These are phyloP conservation scores for Diorhabda sublineata DNA, from an alignment of 1,140 invertebrate species.

Conservation along the genomic window DNA sequence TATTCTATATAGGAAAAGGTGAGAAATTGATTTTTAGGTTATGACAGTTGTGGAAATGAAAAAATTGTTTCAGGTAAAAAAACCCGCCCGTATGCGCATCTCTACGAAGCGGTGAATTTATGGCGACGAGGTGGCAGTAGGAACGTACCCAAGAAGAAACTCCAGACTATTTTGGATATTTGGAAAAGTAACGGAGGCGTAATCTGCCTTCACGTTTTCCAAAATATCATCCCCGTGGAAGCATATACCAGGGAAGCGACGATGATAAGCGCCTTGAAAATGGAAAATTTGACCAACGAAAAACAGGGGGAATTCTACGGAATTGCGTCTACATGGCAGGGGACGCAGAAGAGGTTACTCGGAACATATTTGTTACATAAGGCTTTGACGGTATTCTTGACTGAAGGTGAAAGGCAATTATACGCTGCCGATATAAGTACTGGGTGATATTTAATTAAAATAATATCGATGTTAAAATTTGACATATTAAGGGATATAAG, in stretches of 20 bases:
- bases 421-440: constrained; percentile 62
- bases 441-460: constrained; percentile 12
- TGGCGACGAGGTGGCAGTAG: constrained; percentile 49
- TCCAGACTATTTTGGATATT: constrained; percentile 78
- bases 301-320: constrained; percentile 84
- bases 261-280: constrained; percentile 85
- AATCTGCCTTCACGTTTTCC: constrained; percentile 86
- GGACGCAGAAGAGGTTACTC: constrained; percentile 64
- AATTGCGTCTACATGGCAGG: constrained; percentile 65
- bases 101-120: constrained; percentile 76
- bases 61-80: constrained; percentile 67
- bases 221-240: constrained; percentile 86
- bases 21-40: constrained; percentile 11
- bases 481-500: too few relatives aligned
- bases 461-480: too few relatives aligned
- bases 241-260: constrained; percentile 89
- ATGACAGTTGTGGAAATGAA: constrained; percentile 21
- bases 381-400: constrained; percentile 78
- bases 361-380: constrained; percentile 81
- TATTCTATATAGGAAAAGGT: constrained; percentile 74
- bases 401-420: constrained; percentile 81
- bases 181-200: constrained; percentile 82
- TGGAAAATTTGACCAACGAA: constrained; percentile 74
- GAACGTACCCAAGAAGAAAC: constrained; percentile 56
- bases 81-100: constrained; percentile 79